phyloP scores from a whole-genome alignment of 2,797 vertebrate species.

The Sebastes reedi region DNA sequence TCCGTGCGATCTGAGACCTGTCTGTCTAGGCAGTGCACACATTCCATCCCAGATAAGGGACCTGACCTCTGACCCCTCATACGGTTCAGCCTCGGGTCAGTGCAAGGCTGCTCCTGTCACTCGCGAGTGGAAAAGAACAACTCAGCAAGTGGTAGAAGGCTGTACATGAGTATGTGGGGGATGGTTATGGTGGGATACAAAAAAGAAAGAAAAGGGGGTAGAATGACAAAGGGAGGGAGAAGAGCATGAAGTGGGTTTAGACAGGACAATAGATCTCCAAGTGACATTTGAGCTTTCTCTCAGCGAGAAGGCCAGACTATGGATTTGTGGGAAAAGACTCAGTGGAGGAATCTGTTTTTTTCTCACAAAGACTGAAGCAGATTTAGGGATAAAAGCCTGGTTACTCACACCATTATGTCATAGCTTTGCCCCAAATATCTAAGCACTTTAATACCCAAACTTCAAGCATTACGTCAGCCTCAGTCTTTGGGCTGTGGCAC shows the following conservation, averaged over 20 bases:
- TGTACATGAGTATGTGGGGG: conserved; percentile 32
- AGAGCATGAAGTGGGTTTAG: conserved; percentile 56
- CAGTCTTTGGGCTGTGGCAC: neutral
- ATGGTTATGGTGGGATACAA: conserved; percentile 28
- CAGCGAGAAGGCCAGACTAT: conserved; percentile 12
- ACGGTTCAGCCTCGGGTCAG: conserved; percentile 73
- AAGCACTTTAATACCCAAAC: conserved; percentile 28
- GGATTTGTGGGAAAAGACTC: conserved; percentile 35
- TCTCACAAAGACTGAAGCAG: conserved; percentile 13
- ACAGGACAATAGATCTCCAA: conserved; percentile 61
- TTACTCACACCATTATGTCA: conserved; percentile 54
- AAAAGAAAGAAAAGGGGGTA: neutral
- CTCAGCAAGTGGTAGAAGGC: conserved; percentile 28
- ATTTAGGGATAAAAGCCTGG: conserved; percentile 28
- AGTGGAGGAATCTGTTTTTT: conserved; percentile 28
- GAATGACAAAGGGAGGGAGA: conserved; percentile 44
- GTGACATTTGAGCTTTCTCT: conserved; percentile 59
- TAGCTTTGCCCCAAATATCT: conserved; percentile 29
- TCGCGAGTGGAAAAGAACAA: conserved; percentile 48
- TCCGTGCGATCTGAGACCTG: conserved; percentile 42
- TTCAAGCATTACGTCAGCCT: conserved; percentile 27
- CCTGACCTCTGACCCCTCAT: conserved; percentile 60
- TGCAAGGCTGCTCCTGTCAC: conserved; percentile 71
- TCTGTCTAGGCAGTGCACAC: conserved; percentile 42
- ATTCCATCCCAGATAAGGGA: conserved; percentile 74